A percentile compares a stretch with the other conserved stretches of the same genome.
Evolutionary conservation across 2,888 invertebrate genomes (phyloP).

Genomic region (Idaea dimidiata): DNA sequence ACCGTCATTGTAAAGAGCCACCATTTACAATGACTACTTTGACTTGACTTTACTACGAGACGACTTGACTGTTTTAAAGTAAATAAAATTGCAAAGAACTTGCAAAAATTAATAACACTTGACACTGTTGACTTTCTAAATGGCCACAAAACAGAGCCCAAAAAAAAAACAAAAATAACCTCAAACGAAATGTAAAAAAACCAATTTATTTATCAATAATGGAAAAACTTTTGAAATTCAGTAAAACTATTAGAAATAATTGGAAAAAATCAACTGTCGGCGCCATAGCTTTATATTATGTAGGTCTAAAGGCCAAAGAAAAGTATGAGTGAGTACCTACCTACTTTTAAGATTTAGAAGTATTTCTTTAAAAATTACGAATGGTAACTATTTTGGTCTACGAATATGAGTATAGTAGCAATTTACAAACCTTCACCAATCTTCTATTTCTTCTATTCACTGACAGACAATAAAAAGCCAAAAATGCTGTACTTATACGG

Average conservation of each 20-base stretch:
- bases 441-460: neutral
- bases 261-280: conserved; percentile 94
- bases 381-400: too few species aligned
- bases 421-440: neutral
- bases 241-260: conserved; percentile 87
- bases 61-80: too few species aligned
- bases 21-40: too few species aligned
- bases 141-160: neutral
- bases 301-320: conserved; percentile 84
- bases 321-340: conserved; percentile 88
- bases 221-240: conserved; percentile 79
- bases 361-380: neutral
- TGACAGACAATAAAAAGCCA: neutral
- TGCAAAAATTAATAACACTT: too few species aligned
- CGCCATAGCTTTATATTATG: conserved; percentile 84
- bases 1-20: too few species aligned
- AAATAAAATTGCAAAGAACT: too few species aligned
- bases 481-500: neutral
- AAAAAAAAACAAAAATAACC: neutral
- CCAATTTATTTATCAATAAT: conserved; percentile 20
- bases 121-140: neutral
- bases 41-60: too few species aligned
- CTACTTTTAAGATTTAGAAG: conserved; percentile 5
- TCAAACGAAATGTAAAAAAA: neutral
- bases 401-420: neutral